Evolutionary conservation across 2,113 vertebrate genomes (phyloP).

Genomic region (Anhinga anhinga): DNA sequence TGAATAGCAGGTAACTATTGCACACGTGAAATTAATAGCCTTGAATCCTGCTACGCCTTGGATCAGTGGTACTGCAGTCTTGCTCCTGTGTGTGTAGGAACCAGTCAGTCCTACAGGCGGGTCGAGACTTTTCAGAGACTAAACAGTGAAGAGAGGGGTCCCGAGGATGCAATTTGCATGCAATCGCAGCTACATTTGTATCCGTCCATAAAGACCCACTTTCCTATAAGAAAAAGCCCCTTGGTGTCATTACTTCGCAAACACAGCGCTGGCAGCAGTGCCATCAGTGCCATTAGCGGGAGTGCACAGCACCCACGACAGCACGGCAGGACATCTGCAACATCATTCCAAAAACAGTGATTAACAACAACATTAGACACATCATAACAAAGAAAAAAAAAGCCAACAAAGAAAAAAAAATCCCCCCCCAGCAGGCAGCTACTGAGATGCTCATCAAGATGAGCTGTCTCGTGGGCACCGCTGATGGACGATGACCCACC

Average conservation of each 20-base stretch:
- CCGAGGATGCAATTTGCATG: not conserved
- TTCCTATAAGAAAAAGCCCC: not conserved
- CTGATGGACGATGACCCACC: not conserved
- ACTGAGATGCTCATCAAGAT: not conserved
- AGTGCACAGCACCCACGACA: not conserved
- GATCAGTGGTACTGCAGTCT: not conserved
- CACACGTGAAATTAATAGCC: not conserved
- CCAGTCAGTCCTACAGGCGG: not conserved
- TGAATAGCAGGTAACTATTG: not conserved
- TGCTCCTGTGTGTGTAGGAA: not conserved
- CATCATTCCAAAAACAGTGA: not conserved
- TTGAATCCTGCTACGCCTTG: not conserved
- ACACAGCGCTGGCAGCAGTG: rapidly evolving
- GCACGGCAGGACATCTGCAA: not conserved
- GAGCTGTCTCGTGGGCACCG: not conserved
- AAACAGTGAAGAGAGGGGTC: not conserved
- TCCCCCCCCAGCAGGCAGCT: not conserved
- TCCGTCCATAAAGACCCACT: not conserved
- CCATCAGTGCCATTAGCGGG: rapidly evolving
- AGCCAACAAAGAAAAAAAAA: too few species aligned
- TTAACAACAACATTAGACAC: not conserved
- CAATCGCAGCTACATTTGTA: not conserved
- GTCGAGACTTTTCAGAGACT: not conserved
- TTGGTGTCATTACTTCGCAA: not conserved
- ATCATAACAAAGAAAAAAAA: not conserved